Evolutionary conservation across 2,797 vertebrate species (phyloP), one percentile per base, ranked within the genome.

Genomic region (Channa striata): DNA sequence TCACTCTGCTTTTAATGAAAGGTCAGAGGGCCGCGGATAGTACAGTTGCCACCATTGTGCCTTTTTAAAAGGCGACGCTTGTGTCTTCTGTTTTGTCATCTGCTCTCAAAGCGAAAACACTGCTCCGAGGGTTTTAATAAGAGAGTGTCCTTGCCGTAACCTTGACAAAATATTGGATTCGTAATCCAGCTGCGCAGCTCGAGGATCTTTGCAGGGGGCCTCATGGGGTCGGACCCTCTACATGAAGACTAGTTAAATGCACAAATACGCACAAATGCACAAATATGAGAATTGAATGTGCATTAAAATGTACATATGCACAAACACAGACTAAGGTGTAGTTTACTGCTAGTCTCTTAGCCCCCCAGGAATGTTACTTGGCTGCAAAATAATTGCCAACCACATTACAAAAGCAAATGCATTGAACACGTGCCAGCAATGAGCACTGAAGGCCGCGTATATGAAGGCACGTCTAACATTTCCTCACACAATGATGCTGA

Each of bases 1-100:
- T 88, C 89, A 87, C 77, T 88, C 78, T 49, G 59, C 11, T 63
- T 75, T 84, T 92, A 85, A 93, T 91, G 78, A 89, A 89, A 86
- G 81, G 69, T 91, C 85, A 74, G 64, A 60, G 20, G 53, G 82
- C 81, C 83, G 71, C 8, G n/a, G 69, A 67, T 54, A 65, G 71
- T 77, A 90, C 83, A 91, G 84, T 87, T 43, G 50, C 79, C 61
- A 53, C 87, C 58, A 73, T 90, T 91, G 88, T 92, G 63, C 74
- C 51, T 54, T 44, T 75, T 25, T 30, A 30, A 40, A n/a, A 23
- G 74, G 34, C 39, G 23, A 48, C 21, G 4, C 60, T 72, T 44
- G 66, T 72, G 49, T 73, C 64, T 59, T 56, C 61, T 82, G 65
- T 80, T 78, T 74, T 80, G 76, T 85, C 81, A 62, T 90, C 83